Base-by-base conservation (phyloP, 2,888 invertebrate genomes). In the Galerucella calmariensis region DNA sequence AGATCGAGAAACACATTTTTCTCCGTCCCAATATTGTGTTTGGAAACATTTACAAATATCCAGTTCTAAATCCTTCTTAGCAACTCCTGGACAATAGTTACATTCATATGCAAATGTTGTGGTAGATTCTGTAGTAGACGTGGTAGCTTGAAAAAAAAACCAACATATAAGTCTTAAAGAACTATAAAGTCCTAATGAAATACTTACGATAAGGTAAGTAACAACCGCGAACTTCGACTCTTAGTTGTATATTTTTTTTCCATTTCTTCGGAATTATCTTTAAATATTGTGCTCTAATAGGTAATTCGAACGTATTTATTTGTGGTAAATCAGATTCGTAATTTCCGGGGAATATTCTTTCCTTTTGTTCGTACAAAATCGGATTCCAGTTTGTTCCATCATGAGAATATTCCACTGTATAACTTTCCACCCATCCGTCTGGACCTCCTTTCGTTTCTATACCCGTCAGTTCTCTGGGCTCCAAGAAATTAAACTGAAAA, bases 221-320 rank as follows among this genome's bases (percentile, higher is more conserved):
- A 84, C 97, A 97, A 8, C 96, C 96, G 14, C 92, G 88, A 0
- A 96, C 90, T 82, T 97, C 95, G 0, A 93, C 87, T 74, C 92
- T 90, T 86, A 97, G 88, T 79, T 94, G 93, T 48, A 96, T 93
- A 75, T 90, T 91, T 5, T 91, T 88, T 58, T 92, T 90, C 95
- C 95, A 96, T 69, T 92, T 91, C 0, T 89, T 83, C 0, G 96
- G 96, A 69, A 92, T 86, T 14, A 97, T 84, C 83, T 93, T 93
- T 1, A 97, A 78, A 82, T 92, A 94, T 61, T 80, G 77, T 0
- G 95, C 92, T 78, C 91, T 89, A 62, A 97, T 89, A 0, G 95
- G 93, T n/a, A 90, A 89, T n/a, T 89, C 88, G 83, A 96, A 95
- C 82, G 90, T 90, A 79, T 92, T 93, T 1, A 89, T 88, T 2